Base-by-base conservation (phyloP, 1,140 invertebrate species). In the Zaprionus nigranus region DNA sequence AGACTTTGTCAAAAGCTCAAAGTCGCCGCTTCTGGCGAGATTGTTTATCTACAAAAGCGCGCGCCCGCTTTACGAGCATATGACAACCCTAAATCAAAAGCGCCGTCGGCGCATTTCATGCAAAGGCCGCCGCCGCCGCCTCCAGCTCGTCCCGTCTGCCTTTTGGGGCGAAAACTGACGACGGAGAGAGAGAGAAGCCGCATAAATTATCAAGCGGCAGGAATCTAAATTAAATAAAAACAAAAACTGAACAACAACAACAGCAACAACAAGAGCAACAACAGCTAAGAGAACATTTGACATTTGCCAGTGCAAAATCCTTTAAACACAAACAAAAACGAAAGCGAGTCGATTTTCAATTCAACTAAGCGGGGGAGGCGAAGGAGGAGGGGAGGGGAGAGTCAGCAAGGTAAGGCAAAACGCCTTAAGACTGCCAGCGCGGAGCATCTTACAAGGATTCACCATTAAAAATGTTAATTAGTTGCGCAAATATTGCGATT, bases 381-480 rank as follows among this genome's bases (percentile, higher is more conserved):
- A 3, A 6, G 13, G 30, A 2, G 17, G 1, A 34, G 15, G n/a
- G 1, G 7, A 28, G 2, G 5, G 40, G 5, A 11, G 30, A 30
- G 58, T 40, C 24, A 28, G 56, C 56, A 22, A 36, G 17, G 12
- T 36, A 24, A 38, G 34, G 4, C 36, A 57, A 34, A n/a, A 38
- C 28, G 58, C 34, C 59, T 73, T 43, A 67, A 73, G 69, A 61
- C 63, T 77, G 62, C 70, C 71, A 46, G 28, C 20, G 51, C 17
- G 54, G 63, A 22, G 61, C 78, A 54, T 56, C 79, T 79, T 88
- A 88, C 85, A 88, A 88, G 85, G 85, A 88, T 88, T 90, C 72
- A 68, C 85, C 85, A 88, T 88, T 88, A 88, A 88, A 88, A 88
- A 88, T 88, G 85, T 85, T 88, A 88, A 88, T 88, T 88, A 88